Evolutionary conservation across 2,113 vertebrate species (phyloP).

Genomic region (Mellivora capensis): DNA sequence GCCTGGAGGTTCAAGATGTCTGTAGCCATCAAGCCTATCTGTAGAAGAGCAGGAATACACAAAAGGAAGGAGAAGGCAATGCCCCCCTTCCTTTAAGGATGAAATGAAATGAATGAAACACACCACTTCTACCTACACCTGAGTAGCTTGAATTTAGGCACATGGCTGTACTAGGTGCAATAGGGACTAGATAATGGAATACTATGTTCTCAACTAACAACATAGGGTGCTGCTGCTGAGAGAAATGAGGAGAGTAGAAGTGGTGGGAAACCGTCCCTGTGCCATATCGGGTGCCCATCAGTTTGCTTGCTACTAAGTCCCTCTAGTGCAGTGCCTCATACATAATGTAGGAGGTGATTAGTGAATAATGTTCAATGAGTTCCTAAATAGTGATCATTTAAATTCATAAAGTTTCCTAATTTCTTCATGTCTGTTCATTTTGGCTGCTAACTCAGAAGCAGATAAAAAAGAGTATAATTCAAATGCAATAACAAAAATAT

Average conservation of each 20-base stretch:
- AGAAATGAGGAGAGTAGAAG: not conserved
- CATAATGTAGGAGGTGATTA: not conserved
- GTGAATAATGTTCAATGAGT: not conserved
- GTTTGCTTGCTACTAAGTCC: not conserved
- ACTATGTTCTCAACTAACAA: not conserved
- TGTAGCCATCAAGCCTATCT: not conserved
- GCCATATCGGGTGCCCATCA: not conserved
- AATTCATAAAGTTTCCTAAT: not conserved
- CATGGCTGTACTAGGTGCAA: not conserved
- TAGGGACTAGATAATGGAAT: not conserved
- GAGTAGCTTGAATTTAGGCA: not conserved
- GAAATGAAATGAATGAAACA: not conserved
- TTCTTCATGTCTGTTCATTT: not conserved
- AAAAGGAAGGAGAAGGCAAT: not conserved
- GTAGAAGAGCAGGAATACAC: not conserved
- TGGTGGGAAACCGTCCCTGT: not conserved
- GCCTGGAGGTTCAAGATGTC: not conserved
- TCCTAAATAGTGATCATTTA: not conserved
- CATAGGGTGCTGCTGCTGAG: not conserved
- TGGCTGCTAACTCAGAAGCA: not conserved
- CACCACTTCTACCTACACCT: not conserved
- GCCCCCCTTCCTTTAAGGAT: not conserved
- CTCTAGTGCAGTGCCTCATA: not conserved
- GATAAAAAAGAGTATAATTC: slow-evolving; percentile 18
- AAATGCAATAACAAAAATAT: not conserved